Percentiles rank a stretch among this genome's conserved stretches.
These are phyloP conservation scores for Sinocyclocheilus rhinocerous DNA, from an alignment of 2,113 vertebrate genomes.

Conservation along the genomic window DNA sequence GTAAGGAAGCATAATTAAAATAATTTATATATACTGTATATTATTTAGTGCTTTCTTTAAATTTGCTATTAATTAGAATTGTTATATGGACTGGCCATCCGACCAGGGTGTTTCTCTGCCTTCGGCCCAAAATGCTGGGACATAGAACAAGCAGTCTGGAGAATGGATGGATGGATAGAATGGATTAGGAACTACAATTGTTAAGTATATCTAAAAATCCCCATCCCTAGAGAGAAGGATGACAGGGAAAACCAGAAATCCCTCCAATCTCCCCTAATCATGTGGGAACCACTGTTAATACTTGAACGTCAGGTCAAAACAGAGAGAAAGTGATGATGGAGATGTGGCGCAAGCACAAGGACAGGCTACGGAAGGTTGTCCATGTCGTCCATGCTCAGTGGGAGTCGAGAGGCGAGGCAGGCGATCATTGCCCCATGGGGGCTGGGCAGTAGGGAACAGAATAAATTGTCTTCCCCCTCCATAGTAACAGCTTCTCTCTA, in stretches of 20 bases:
- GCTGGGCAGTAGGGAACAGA: constrained; percentile 49
- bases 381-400: constrained; percentile 47
- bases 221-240: not conserved
- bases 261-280: constrained; percentile 13
- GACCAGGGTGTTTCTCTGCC: not conserved
- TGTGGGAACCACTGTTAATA: constrained; percentile 27
- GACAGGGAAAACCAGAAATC: not conserved
- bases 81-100: too few relatives aligned
- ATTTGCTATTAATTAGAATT: too few relatives aligned
- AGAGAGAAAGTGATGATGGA: constrained; percentile 35
- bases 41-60: too few relatives aligned
- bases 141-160: too few relatives aligned
- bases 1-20: too few relatives aligned
- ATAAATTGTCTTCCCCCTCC: constrained; percentile 66
- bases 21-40: too few relatives aligned
- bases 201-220: constrained; percentile 1
- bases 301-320: constrained; percentile 32
- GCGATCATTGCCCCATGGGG: constrained; percentile 49
- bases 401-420: constrained; percentile 44
- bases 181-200: not conserved
- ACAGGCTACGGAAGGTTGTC: constrained; percentile 59
- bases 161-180: not conserved
- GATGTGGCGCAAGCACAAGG: constrained; percentile 46
- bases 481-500: constrained; percentile 67
- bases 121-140: too few relatives aligned